Base-by-base conservation (phyloP, 1,140 invertebrate genomes). In the Hyposmocoma kahamanoa region DNA sequence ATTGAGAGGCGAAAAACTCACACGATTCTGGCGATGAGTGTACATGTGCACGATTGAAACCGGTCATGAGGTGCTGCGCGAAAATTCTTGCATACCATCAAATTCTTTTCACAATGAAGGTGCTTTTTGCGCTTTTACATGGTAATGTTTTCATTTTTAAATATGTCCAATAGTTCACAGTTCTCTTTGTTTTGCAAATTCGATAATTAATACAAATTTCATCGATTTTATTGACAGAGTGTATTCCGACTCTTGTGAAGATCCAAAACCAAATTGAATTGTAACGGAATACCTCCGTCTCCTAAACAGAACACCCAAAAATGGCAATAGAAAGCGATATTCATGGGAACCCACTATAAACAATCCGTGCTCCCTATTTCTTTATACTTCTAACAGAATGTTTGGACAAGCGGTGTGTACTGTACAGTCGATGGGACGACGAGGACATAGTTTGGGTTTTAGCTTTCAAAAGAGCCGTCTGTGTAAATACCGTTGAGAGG, bases 401-500 rank as follows among this genome's bases (percentile, higher is more conserved):
- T 83, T 83, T 80, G 67, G 62, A 48, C 54, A 56, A 59, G 47
- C 22, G 72, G 74, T 85, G 81, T 83, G 67, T 50, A 57, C 54
- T 74, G 70, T 50, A 57, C 54, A 75, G 70, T 76, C 74, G 76
- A 76, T 67, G 77, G 73, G 72, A 76, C 74, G 73, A 67, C 75
- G n/a, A 72, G 63, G 69, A 85, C 79, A 83, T 55, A 84, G 74
- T 72, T 84, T 66, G 76, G 68, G 76, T 85, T 81, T 85, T 83
- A 83, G 70, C 72, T 85, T 83, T 82, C 82, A 85, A 85, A 82
- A 72, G 72, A 24, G 62, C 81, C 78, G 76, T 54, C 72, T 66
- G 56, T 43, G 46, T 60, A 81, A 81, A 81, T 74, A 82, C 55
- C 58, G 45, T 56, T 51, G 73, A 84, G 81, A 72, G 74, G 66